Percentiles rank a stretch among this genome's conserved stretches.
Conservation (phyloP, 2,797 vertebrate species). For the Chaunax sp. region DNA sequence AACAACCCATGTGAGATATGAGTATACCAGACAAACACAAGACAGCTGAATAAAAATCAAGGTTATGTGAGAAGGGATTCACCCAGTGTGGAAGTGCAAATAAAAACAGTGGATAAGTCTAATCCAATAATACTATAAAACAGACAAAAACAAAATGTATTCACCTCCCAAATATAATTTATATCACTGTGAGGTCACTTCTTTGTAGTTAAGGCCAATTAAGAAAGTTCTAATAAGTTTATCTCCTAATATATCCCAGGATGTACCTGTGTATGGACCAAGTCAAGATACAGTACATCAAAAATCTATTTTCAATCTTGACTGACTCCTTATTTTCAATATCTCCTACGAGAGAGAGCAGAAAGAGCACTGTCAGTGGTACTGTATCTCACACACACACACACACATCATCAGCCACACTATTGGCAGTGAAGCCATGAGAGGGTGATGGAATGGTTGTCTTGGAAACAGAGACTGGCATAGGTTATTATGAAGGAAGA, state of each 20-base stretch:
- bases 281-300: slow-evolving; percentile 37
- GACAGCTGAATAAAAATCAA: slow-evolving; percentile 17
- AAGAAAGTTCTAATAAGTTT: slow-evolving; percentile 61
- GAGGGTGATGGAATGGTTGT: slow-evolving; percentile 80
- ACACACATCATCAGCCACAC: slow-evolving; percentile 53
- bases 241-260: slow-evolving; percentile 31
- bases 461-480: slow-evolving; percentile 79
- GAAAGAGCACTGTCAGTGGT: slow-evolving; percentile 33
- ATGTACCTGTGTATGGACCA: slow-evolving; percentile 31
- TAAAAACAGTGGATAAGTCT: slow-evolving; percentile 6
- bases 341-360: slow-evolving; percentile 41
- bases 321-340: slow-evolving; percentile 61
- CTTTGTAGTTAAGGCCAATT: slow-evolving; percentile 17
- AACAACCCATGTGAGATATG: slow-evolving; percentile 1
- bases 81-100: background rate
- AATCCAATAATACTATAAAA: background rate
- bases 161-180: slow-evolving; percentile 11
- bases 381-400: slow-evolving; percentile 43
- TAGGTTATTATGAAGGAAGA: slow-evolving; percentile 73
- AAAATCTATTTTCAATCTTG: slow-evolving; percentile 71
- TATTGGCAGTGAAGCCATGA: slow-evolving; percentile 62
- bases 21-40: slow-evolving; percentile 29
- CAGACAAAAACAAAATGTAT: background rate
- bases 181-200: background rate
- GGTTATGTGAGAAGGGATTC: slow-evolving; percentile 18